A percentile compares a stretch with the other conserved stretches of the same genome.
These are phyloP conservation scores for Notarius lentiginosus DNA, from an alignment of 2,113 vertebrate species.

Conservation along the genomic window DNA sequence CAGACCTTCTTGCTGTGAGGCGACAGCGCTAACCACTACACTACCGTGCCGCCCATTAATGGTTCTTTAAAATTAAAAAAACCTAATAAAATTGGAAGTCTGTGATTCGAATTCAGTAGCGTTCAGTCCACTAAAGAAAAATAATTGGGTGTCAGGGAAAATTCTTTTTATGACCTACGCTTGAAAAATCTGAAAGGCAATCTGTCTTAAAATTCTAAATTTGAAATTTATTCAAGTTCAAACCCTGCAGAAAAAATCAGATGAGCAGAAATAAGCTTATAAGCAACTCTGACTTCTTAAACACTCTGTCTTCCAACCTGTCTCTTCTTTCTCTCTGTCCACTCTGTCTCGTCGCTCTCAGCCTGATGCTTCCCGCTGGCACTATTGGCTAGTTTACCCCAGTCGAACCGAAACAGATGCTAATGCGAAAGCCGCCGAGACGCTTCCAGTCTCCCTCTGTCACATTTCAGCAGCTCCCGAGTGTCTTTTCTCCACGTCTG, in stretches of 20 bases:
- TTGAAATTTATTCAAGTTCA: not conserved
- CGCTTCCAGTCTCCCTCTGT: constrained; percentile 41
- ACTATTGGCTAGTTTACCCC: constrained; percentile 37
- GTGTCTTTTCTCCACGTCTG: constrained; percentile 44
- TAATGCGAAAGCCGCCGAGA: constrained; percentile 49
- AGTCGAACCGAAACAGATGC: constrained; percentile 52
- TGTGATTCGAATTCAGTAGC: too few relatives aligned
- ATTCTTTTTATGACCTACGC: too few relatives aligned
- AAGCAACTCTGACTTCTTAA: not conserved
- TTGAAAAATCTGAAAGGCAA: too few relatives aligned
- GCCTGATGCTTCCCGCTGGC: constrained; percentile 41
- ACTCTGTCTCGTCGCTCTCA: constrained; percentile 4
- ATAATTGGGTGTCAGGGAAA: too few relatives aligned
- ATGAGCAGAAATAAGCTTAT: not conserved
- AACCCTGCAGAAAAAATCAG: not conserved
- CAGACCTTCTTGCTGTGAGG: too few relatives aligned
- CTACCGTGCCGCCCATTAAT: too few relatives aligned
- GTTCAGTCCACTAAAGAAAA: too few relatives aligned
- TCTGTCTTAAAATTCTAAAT: not conserved
- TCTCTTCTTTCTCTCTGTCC: not conserved
- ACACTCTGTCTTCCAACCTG: not conserved
- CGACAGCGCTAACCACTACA: too few relatives aligned
- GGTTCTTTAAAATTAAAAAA: too few relatives aligned
- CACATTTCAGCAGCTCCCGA: constrained; percentile 38
- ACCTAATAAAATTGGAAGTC: too few relatives aligned